Evolutionary conservation across 2,888 invertebrate genomes (phyloP).

Genomic region (Volucella inflata): DNA sequence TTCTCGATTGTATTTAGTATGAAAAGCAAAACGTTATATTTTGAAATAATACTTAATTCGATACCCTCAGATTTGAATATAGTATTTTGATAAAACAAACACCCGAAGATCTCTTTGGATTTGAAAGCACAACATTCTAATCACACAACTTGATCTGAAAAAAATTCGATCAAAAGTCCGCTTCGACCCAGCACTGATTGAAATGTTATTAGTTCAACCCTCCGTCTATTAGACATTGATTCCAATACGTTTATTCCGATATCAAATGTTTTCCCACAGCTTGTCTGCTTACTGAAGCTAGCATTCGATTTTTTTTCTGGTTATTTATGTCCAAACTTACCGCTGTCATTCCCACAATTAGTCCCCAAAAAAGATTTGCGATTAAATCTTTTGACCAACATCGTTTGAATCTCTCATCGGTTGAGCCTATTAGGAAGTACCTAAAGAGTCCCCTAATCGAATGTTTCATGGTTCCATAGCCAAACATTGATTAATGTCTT

Average conservation of each 20-base stretch:
- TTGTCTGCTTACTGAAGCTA: conserved; percentile 11
- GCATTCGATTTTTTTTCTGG: conserved; percentile 35
- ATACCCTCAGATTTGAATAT: too few relatives aligned
- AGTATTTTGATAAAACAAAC: too few relatives aligned
- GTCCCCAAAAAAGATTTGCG: conserved; percentile 67
- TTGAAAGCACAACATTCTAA: too few relatives aligned
- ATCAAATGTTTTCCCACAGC: conserved; percentile 48
- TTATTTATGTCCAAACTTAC: conserved; percentile 48
- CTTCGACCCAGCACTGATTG: conserved; percentile 16
- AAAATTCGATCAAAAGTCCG: too few relatives aligned
- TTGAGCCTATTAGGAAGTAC: conserved; percentile 23
- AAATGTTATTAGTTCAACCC: conserved; percentile 56
- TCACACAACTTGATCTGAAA: too few relatives aligned
- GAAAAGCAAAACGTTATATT: too few relatives aligned
- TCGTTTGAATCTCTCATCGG: conserved; percentile 9
- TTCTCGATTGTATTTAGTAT: too few relatives aligned
- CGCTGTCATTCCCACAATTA: conserved; percentile 70
- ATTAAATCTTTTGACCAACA: conserved; percentile 66
- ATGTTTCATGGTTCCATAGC: conserved; percentile 36
- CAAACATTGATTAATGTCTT: conserved; percentile 75
- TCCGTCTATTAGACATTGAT: conserved; percentile 15
- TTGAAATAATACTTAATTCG: too few relatives aligned
- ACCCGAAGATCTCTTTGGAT: too few relatives aligned
- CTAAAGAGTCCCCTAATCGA: conserved; percentile 9
- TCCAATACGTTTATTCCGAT: background rate